Base-by-base conservation (phyloP, 1,140 invertebrate species). In the Drosophila orosa region DNA sequence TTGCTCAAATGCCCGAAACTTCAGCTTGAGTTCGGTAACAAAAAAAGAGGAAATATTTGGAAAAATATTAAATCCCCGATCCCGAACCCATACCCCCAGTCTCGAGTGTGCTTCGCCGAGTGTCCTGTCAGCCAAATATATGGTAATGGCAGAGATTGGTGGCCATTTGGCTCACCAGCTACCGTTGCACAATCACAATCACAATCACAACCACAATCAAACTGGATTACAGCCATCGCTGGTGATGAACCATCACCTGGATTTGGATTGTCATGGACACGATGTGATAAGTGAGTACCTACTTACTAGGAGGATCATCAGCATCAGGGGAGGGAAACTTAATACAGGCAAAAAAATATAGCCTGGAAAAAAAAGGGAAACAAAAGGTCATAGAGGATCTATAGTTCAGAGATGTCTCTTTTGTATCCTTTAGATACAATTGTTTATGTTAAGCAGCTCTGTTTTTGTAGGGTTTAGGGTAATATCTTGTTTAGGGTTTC, bases 121-220 rank as follows among this genome's bases (percentile, higher is more conserved):
- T 68, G 68, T 89, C 71, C 74, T 77, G 78, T 87, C 90, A 91
- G 80, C 87, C 83, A 90, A 91, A 91, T 91, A 91, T 92, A 94
- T 94, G 93, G 93, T 93, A 93, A 94, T 94, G 93, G 93, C 93
- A 93, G 93, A 94, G 93, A 92, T 92, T 86, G 93, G 93, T 92
- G 93, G 93, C 92, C 92, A 93, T 92, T 93, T 93, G 92, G 93
- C 93, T 92, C 93, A 93, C 92, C 93, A 93, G 92, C 91, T 93
- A 92, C 93, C 93, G 67, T 92, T 93, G 92, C 93, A 93, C 90
- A 93, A 93, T 91, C 91, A 92, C 78, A 90, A 92, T 69, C 93
- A 93, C 90, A 90, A 92, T 66, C 93, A 93, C 90, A 91, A 92
- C 76, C 84, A 91, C 90, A 91, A 92, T 78, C 85, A 91, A 91